Base-by-base conservation (phyloP, 2,113 vertebrate genomes). In the Sorex araneus region DNA sequence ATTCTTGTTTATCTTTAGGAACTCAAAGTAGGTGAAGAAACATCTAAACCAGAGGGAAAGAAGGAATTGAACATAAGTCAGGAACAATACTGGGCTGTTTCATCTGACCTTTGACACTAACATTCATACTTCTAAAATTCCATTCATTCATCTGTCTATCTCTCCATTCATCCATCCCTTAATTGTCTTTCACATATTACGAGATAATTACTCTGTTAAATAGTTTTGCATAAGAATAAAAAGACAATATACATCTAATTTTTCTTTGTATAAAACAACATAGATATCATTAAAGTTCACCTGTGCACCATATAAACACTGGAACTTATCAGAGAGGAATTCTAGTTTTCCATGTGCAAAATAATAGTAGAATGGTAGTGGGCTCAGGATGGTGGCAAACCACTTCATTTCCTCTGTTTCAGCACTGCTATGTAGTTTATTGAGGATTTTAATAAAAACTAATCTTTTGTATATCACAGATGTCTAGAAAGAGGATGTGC, bases 361-460 rank as follows among this genome's bases (percentile, higher is more conserved):
- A 78, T 13, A 43, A 66, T 32, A 43, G 6, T n/a, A 43, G 87
- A 75, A n/a, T 75, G 15, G 25, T 30, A 7, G 5, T 79, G 2
- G 71, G 9, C 47, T 79, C 10, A 82, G 73, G 74, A 7, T 47
- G 83, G 79, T 21, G 8, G 54, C 40, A 91, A 83, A 63, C 1
- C n/a, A 50, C 91, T 78, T 69, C 90, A 86, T 87, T 63, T 91
- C 34, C 74, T 30, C 28, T 15, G 4, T 84, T 74, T 23, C 28
- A 79, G 60, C 47, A 93, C 30, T 75, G 19, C 40, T 54, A 76
- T 70, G 77, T 93, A 84, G 78, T 86, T 85, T 81, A 85, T 11
- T 80, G 45, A 76, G n/a, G n/a, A 71, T 82, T 91, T 93, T 94
- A 82, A 71, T 74, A 32, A 90, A 87, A 92, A 90, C 4, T 28